Evolutionary conservation across 2,797 vertebrate species (phyloP), one percentile per base, ranked within the genome.

Genomic region (Phataginus tetradactyla): DNA sequence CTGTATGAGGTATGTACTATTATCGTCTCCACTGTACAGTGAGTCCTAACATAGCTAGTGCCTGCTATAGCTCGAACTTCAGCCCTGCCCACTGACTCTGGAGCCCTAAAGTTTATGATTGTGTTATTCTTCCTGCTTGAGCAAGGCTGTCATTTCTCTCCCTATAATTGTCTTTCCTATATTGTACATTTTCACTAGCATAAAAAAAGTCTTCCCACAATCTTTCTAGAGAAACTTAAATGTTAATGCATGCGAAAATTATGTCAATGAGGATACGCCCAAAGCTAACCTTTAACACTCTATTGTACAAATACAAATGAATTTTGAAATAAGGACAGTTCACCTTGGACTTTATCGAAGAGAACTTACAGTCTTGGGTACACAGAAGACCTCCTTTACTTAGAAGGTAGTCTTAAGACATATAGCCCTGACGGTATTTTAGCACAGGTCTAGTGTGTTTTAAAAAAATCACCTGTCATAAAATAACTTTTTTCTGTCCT

Each of bases 251-350:
- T 37, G 29, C 37, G 61, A 86, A 68, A n/a, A 74, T 68, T n/a
- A 79, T 96, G 64, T 85, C 32, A 75, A 80, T 29, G 6, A 79
- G 63, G 63, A 3, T 49, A 68, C 10, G 84, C 68, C 59, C 34
- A 78, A 72, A 68, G 34, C 23, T 39, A 74, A 92, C n/a, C 61
- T 79, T 93, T 74, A 93, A 69, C 64, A 49, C 59, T 53, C 10
- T 23, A 49, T 42, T 57, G 57, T n/a, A n/a, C n/a, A n/a, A n/a
- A n/a, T 29, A 1, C 20, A 51, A 83, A 25, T 37, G 4, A 64
- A 88, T 91, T 87, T 74, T 93, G 45, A 90, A 91, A 79, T 63
- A 92, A 94, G n/a, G 27, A 94, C 3, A 77, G 32, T 42, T 59
- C 45, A 63, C n/a, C 69, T 87, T 64, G 75, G 80, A 78, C 42